Evolutionary conservation across 2,113 vertebrate species (phyloP).

Genomic region (Xyrauchen texanus): DNA sequence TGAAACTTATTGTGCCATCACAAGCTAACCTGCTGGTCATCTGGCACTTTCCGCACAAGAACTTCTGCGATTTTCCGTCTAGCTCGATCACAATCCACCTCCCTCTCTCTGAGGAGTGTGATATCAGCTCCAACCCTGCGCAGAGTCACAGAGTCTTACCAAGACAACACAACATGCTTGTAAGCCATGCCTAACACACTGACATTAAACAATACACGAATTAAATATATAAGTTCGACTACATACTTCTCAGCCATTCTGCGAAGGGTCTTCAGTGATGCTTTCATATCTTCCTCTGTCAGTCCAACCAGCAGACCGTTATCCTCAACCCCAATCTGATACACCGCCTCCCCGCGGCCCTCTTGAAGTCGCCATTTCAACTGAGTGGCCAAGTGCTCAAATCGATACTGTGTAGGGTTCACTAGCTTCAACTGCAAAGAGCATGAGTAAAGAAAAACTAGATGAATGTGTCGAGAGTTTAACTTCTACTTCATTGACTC

Average conservation of each 20-base stretch:
- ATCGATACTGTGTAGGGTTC: slow-evolving; percentile 94
- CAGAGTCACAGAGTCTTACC: slow-evolving; percentile 5
- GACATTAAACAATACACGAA: neutral
- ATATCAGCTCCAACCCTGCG: slow-evolving; percentile 93
- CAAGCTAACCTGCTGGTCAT: slow-evolving; percentile 89
- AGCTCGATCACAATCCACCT: slow-evolving; percentile 86
- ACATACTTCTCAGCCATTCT: slow-evolving; percentile 94
- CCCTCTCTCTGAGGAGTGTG: slow-evolving; percentile 88
- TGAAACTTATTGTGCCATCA: neutral
- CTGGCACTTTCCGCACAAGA: slow-evolving; percentile 92
- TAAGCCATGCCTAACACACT: slow-evolving; percentile 14
- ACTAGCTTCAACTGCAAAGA: slow-evolving; percentile 87
- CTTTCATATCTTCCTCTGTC: slow-evolving; percentile 91
- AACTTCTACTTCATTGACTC: neutral
- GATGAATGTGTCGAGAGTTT: too few relatives aligned
- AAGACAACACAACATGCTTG: neutral
- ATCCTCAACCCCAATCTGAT: slow-evolving; percentile 98
- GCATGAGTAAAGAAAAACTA: too few relatives aligned
- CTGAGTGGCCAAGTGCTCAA: slow-evolving; percentile 97
- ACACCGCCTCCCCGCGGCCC: slow-evolving; percentile 93
- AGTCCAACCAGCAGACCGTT: slow-evolving; percentile 95
- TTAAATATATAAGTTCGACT: neutral
- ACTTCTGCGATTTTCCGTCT: slow-evolving; percentile 92
- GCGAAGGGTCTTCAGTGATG: slow-evolving; percentile 91
- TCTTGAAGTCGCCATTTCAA: slow-evolving; percentile 99